A percentile compares a stretch with the other conserved stretches of the same genome.
phyloP scores from a whole-genome alignment of 2,113 vertebrate species.

The Paradisaea rubra region DNA sequence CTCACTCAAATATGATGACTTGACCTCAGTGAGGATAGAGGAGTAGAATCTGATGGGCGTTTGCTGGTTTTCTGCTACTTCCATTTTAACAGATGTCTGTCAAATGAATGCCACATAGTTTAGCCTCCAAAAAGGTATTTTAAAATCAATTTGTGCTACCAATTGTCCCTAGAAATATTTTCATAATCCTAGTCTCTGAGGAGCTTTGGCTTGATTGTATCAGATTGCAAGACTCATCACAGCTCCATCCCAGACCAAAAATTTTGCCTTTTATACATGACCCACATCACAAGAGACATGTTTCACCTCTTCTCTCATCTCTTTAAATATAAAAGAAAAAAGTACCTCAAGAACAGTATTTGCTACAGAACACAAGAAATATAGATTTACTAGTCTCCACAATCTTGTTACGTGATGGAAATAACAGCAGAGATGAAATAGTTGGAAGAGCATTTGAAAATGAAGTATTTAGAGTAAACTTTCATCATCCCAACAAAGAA shows the following conservation, averaged over 20 bases:
- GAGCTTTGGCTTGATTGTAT: conserved; percentile 22
- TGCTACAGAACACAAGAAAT: conserved; percentile 15
- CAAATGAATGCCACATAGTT: neutral
- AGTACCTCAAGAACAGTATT: conserved; percentile 6
- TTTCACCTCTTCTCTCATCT: neutral
- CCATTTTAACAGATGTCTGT: neutral
- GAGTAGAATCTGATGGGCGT: neutral
- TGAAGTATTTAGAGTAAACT: neutral
- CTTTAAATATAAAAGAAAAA: neutral
- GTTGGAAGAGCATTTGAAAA: conserved; percentile 1
- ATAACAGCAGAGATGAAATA: neutral
- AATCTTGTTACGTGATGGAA: neutral
- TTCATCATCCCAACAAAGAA: neutral
- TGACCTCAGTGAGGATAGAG: neutral
- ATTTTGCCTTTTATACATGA: neutral
- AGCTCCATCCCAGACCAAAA: conserved; percentile 18
- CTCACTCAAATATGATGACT: neutral
- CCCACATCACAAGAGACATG: neutral
- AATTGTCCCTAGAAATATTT: neutral
- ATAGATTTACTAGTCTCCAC: neutral
- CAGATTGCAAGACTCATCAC: conserved; percentile 21
- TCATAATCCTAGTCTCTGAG: neutral
- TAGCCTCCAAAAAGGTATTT: neutral
- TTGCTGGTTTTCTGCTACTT: neutral
- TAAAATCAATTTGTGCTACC: neutral